A percentile compares a stretch with the other conserved stretches of the same genome.
phyloP scores from a whole-genome alignment of 2,113 vertebrate species.

The Shinisaurus crocodilurus region DNA sequence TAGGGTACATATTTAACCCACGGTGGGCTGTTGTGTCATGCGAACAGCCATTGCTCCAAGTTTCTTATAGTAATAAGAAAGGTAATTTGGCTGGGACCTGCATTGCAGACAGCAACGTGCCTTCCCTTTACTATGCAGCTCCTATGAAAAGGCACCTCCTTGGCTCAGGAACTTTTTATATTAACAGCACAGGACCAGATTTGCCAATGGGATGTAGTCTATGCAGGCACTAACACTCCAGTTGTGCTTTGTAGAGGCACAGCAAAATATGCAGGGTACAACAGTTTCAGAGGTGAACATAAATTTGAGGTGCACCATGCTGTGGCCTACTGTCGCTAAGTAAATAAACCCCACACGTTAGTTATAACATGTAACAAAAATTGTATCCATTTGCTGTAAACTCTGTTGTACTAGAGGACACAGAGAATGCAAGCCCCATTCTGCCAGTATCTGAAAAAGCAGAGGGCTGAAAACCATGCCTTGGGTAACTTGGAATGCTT shows the following conservation, averaged over 20 bases:
- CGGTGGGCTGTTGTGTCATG: too few species aligned
- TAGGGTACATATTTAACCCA: too few species aligned
- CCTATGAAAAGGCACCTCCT: neutral
- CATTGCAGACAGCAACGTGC: neutral
- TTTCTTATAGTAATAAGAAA: neutral
- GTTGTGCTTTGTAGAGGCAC: neutral
- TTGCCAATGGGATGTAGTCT: neutral
- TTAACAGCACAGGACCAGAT: neutral
- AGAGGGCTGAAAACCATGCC: neutral
- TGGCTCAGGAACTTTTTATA: neutral
- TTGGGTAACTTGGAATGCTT: rapidly evolving
- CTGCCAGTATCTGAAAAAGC: neutral
- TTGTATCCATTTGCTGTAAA: neutral
- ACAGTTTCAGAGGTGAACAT: neutral
- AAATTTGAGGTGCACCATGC: neutral
- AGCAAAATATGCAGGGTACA: neutral
- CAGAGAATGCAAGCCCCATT: constrained; percentile 13
- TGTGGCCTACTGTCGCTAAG: neutral
- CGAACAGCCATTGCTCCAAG: neutral
- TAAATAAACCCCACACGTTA: neutral
- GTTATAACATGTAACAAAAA: neutral
- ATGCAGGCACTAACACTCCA: neutral
- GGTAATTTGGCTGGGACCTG: neutral
- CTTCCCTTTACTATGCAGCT: neutral
- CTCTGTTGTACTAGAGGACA: neutral